phyloP scores from a whole-genome alignment of 2,888 invertebrate species.

The Cheilosia impressa region DNA sequence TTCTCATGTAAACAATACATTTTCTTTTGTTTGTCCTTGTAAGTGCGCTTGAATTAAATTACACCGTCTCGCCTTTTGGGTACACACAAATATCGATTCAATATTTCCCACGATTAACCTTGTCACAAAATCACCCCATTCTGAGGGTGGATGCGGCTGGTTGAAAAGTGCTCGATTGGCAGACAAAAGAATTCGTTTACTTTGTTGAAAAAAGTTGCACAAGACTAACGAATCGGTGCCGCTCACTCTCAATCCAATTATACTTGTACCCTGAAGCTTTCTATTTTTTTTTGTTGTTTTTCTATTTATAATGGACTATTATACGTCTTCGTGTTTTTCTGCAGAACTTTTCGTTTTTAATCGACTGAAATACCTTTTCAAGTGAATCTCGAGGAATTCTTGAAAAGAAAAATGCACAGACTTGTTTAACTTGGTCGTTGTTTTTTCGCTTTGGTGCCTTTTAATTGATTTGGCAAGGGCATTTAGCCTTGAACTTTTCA shows the following conservation, averaged over 20 bases:
- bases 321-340: constrained; percentile 19
- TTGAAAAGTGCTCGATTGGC: not conserved
- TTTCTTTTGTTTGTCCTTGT: constrained; percentile 15
- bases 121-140: constrained; percentile 12
- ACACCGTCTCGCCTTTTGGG: not conserved
- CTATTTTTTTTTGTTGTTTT: constrained; percentile 13
- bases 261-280: constrained; percentile 42
- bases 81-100: not conserved
- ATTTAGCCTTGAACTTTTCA: constrained; percentile 68
- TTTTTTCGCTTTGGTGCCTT: constrained; percentile 34
- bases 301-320: constrained; percentile 51
- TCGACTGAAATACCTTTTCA: constrained; percentile 51
- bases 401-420: constrained; percentile 22
- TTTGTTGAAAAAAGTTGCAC: not conserved
- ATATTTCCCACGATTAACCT: constrained; percentile 33
- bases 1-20: constrained; percentile 8
- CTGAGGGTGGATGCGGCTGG: not conserved
- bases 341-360: constrained; percentile 17
- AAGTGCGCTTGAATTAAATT: constrained; percentile 8
- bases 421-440: constrained; percentile 5
- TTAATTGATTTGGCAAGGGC: constrained; percentile 52
- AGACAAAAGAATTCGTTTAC: constrained; percentile 18
- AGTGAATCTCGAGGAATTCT: constrained; percentile 48
- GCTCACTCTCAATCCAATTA: constrained; percentile 63
- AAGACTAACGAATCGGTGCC: not conserved